These are phyloP conservation scores for Oncorhynchus tshawytscha DNA, from an alignment of 2,113 vertebrate genomes.

Conservation along the genomic window DNA sequence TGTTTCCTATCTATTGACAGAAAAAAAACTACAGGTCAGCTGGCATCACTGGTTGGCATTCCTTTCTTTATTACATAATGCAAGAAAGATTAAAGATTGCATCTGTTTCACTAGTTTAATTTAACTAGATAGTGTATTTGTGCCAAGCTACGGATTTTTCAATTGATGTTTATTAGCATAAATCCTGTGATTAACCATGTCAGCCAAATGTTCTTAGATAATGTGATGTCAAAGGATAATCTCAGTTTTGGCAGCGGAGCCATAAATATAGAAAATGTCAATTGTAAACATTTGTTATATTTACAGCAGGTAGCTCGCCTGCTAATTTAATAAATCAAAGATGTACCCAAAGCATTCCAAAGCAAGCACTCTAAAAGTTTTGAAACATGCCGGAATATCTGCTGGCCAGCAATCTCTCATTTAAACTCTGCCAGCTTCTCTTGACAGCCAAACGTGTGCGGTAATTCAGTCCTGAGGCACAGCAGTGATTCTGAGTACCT, in stretches of 20 bases:
- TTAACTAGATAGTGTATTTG: too few relatives aligned
- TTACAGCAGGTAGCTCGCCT: not conserved
- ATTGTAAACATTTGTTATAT: not conserved
- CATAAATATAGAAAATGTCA: not conserved
- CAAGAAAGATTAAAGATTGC: too few relatives aligned
- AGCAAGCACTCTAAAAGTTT: not conserved
- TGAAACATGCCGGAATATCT: not conserved
- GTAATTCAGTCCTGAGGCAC: constrained; percentile 27
- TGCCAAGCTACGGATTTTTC: constrained; percentile 1
- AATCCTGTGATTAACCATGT: not conserved
- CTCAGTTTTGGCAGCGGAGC: constrained; percentile 7
- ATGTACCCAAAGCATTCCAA: not conserved
- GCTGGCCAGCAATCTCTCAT: constrained; percentile 13
- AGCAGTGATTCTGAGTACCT: constrained; percentile 15
- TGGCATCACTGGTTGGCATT: too few relatives aligned
- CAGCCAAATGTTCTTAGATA: not conserved
- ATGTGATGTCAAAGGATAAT: not conserved
- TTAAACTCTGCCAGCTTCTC: constrained; percentile 11
- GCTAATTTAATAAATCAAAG: not conserved
- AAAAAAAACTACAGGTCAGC: not conserved
- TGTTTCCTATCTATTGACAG: not conserved
- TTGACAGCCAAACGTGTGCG: constrained; percentile 3
- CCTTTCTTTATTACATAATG: too few relatives aligned
- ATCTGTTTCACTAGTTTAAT: too few relatives aligned
- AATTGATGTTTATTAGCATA: not conserved